These are phyloP conservation scores for Phrynosoma platyrhinos DNA, from an alignment of 2,113 vertebrate genomes.

Conservation along the genomic window DNA sequence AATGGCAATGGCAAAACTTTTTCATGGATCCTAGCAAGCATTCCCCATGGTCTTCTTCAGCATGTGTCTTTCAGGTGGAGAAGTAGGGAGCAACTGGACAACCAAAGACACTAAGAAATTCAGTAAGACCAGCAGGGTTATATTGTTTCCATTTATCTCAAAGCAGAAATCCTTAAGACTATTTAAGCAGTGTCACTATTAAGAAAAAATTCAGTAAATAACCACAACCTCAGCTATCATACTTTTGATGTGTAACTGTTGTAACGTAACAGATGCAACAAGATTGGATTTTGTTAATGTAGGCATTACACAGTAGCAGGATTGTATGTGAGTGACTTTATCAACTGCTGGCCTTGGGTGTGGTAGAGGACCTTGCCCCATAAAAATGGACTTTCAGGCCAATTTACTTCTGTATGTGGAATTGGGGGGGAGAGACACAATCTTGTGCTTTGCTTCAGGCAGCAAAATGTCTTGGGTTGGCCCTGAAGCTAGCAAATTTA, in stretches of 20 bases:
- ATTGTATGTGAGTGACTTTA: neutral
- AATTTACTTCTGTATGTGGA: neutral
- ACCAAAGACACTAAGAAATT: too few relatives aligned
- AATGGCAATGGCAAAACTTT: neutral
- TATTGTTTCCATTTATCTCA: neutral
- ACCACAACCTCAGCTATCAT: too few relatives aligned
- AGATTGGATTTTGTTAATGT: neutral
- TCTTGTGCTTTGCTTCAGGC: neutral
- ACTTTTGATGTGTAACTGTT: too few relatives aligned
- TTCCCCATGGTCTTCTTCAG: neutral
- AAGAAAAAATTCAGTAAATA: neutral
- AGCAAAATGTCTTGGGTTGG: neutral
- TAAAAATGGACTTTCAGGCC: neutral
- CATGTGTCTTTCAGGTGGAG: too few relatives aligned
- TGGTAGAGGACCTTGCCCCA: neutral
- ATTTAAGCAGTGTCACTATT: neutral
- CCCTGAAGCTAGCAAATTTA: neutral
- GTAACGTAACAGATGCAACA: neutral
- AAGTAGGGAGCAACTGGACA: too few relatives aligned
- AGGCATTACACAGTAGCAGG: neutral
- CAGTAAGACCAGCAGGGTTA: neutral
- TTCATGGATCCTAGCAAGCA: neutral
- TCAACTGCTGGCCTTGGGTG: neutral
- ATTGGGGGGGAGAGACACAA: neutral
- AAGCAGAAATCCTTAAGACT: neutral